Base-by-base conservation (phyloP, 2,888 invertebrate genomes). In the Drosophila paracracens region DNA sequence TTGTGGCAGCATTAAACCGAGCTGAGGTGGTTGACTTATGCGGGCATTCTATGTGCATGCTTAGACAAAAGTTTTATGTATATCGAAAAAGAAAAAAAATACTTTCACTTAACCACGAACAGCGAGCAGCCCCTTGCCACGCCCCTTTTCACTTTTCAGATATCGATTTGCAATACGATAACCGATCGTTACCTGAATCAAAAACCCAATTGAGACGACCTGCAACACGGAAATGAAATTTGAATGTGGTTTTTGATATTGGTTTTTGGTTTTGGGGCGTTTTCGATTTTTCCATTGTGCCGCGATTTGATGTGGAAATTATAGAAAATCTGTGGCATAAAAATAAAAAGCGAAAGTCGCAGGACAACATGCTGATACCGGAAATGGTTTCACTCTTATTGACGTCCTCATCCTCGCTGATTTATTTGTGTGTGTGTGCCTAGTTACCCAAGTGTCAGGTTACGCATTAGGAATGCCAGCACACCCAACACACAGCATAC, bases 401-500 rank as follows among this genome's bases (percentile, higher is more conserved):
- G 69, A 64, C 53, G 67, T 72, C 33, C 76, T 54, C 60, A 56
- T 69, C 66, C 76, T 70, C 74, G 73, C 82, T 82, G 90, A 90
- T 90, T 88, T 88, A 81, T 89, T 16, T 36, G 3, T 36, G 35
- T 33, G 53, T 53, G 33, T 53, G 53, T n/a, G 67, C 83, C 84
- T 90, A 82, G 90, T 88, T 80, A 83, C 90, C 90, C 90, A 87
- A 89, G 88, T 88, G 89, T 88, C 89, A 87, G 81, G 82, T 88
- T 88, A 86, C 88, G 70, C 72, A 80, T 82, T 65, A 79, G 66
- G 77, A 63, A 79, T 74, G 69, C 74, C 70, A 65, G 69, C 62
- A 65, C 79, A 79, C 72, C 74, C 68, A 71, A 69, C 18, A 38
- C 62, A 40, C 50, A 60, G 66, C n/a, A 56, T 60, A 33, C 50